Evolutionary conservation across 2,888 invertebrate genomes (phyloP).

Genomic region (Polydrusus pterygomalis): DNA sequence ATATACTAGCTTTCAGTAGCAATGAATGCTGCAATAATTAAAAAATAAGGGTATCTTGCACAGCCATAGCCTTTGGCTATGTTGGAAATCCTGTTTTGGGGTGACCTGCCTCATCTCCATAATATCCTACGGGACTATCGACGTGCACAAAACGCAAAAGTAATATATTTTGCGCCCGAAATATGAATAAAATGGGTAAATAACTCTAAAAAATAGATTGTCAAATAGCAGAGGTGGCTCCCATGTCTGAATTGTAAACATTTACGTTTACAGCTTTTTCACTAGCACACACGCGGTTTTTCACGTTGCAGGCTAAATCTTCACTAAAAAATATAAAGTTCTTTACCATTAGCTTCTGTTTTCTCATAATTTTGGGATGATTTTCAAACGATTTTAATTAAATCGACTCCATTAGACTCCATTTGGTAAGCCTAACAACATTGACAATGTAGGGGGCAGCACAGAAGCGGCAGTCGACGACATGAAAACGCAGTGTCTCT

Average conservation of each 20-base stretch:
- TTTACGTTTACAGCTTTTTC: conserved; percentile 68
- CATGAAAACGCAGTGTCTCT: conserved; percentile 37
- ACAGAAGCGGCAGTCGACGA: conserved; percentile 69
- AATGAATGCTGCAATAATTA: conserved; percentile 57
- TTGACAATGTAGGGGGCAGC: conserved; percentile 90
- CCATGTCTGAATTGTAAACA: conserved; percentile 73
- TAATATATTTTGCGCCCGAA: conserved; percentile 46
- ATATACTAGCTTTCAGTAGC: conserved; percentile 45
- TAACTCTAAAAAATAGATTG: conserved; percentile 68
- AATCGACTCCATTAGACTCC: conserved; percentile 79
- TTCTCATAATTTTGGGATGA: conserved; percentile 71
- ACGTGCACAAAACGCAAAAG: conserved; percentile 12
- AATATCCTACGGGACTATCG: background rate
- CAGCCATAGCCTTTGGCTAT: conserved; percentile 27
- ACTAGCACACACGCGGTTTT: conserved; percentile 67
- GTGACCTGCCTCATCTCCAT: conserved; percentile 20
- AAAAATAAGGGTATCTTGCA: conserved; percentile 48
- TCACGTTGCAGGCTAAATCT: conserved; percentile 65
- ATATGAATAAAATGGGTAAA: conserved; percentile 58
- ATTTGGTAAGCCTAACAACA: conserved; percentile 80
- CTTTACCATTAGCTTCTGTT: conserved; percentile 73
- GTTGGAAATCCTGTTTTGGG: conserved; percentile 16
- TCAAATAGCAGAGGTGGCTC: conserved; percentile 74
- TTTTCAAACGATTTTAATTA: conserved; percentile 79
- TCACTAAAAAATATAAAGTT: conserved; percentile 63